These are phyloP conservation scores for Macheiramphus alcinus DNA, from an alignment of 2,113 vertebrate species.

Conservation along the genomic window DNA sequence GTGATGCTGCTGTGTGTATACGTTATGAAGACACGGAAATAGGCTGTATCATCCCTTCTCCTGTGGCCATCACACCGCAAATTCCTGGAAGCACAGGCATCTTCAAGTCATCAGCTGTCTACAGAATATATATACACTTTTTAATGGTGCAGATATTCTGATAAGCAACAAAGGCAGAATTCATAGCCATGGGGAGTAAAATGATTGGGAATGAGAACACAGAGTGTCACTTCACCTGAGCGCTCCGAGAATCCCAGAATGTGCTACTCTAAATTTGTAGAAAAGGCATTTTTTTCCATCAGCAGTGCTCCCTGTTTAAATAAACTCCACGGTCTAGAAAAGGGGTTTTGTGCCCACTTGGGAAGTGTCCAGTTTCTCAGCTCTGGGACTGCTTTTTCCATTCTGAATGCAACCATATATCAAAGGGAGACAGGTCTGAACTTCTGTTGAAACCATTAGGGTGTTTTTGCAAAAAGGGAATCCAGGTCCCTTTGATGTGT, in stretches of 20 bases:
- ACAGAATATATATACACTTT: not conserved
- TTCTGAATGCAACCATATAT: slow-evolving; percentile 65
- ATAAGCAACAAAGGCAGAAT: not conserved
- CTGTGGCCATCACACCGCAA: not conserved
- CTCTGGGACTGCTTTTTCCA: slow-evolving; percentile 53
- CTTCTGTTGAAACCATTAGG: slow-evolving; percentile 75
- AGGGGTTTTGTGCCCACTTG: slow-evolving; percentile 47
- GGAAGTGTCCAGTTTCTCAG: slow-evolving; percentile 47
- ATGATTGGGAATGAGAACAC: not conserved
- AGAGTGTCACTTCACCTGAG: not conserved
- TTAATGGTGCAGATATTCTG: not conserved
- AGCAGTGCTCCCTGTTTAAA: slow-evolving; percentile 22
- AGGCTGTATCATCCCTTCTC: not conserved
- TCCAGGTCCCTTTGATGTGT: slow-evolving; percentile 73
- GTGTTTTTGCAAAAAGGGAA: slow-evolving; percentile 67
- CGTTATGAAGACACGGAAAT: not conserved
- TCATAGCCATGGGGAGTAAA: not conserved
- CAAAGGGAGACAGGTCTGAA: slow-evolving; percentile 69
- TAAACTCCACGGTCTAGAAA: slow-evolving; percentile 34
- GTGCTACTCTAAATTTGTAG: not conserved
- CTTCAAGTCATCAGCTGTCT: not conserved
- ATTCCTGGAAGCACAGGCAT: not conserved
- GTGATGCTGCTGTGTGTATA: not conserved
- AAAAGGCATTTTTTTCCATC: slow-evolving; percentile 21
- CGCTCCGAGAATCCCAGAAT: not conserved